Base-by-base conservation (phyloP, 2,888 invertebrate species). In the Trichogramma dendrolimi region DNA sequence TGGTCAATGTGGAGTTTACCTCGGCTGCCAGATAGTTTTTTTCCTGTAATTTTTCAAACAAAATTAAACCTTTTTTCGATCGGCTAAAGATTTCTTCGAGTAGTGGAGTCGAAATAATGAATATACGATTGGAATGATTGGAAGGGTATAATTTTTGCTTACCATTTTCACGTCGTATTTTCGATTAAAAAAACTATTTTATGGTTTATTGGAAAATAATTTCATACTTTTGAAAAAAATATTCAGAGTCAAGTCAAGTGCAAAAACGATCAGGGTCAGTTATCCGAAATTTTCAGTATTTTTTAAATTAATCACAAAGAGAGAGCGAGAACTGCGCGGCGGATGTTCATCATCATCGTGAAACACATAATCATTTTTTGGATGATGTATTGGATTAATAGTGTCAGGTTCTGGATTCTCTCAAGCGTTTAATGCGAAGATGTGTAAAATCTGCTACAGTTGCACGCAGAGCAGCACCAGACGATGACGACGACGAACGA, bases 361-460 rank as follows among this genome's bases (percentile, higher is more conserved):
- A n/a, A 48, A 53, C 43, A 40, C 58, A 67, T 61, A 67, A 67
- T 67, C 67, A 64, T 63, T 67, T 68, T 67, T 65, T 62, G 61
- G 57, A 64, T 68, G 69, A 69, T 66, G 67, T 68, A 70, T 69
- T 66, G 67, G 66, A 69, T 70, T 70, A 69, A 69, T 70, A 66
- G 68, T 55, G 58, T 47, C 14, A 60, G 42, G 54, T 27, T 27
- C 27, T 27, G 27, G 1, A 27, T 27, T 27, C 38, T 43, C 46
- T 14, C 39, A 6, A 68, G 68, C 70, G 67, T 71, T 73, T 72
- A 70, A 73, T 73, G 68, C 70, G 66, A 62, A 63, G 66, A 72
- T 72, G 69, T 70, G 71, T 27, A 70, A 74, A 73, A 74, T 73
- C 69, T 70, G 67, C 67, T 27, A 27, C 67, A 63, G 69, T 69